phyloP scores from a whole-genome alignment of 2,113 vertebrate species.

The Calyptomena viridis region DNA sequence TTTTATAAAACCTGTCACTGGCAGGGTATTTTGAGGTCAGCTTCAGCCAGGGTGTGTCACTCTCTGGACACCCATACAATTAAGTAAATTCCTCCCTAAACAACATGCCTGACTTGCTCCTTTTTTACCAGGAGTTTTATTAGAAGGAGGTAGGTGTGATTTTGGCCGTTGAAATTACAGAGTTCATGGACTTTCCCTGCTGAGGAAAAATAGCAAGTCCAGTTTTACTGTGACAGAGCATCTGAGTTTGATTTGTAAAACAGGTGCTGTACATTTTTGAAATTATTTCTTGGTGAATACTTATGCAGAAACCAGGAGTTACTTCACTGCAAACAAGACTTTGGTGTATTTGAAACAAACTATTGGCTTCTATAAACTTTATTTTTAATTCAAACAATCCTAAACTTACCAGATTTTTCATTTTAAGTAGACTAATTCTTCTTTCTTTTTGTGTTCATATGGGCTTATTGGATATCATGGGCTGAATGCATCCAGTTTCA shows the following conservation, averaged over 20 bases:
- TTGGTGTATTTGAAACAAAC: neutral
- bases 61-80: neutral
- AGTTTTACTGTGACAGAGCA: neutral
- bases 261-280: neutral
- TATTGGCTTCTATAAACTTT: neutral
- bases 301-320: neutral
- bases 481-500: neutral
- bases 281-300: neutral
- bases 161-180: neutral
- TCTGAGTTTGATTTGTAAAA: neutral
- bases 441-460: neutral
- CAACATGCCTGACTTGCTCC: neutral
- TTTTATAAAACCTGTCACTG: slow-evolving; percentile 61
- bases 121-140: neutral
- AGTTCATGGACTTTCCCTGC: neutral
- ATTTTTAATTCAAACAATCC: neutral
- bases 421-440: neutral
- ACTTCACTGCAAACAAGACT: neutral
- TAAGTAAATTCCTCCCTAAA: neutral
- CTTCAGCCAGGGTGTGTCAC: neutral
- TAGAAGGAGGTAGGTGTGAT: neutral
- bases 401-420: neutral
- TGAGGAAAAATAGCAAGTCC: neutral
- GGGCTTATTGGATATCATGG: too few relatives aligned
- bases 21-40: slow-evolving; percentile 34